A percentile compares a stretch with the other conserved stretches of the same genome.
These are phyloP conservation scores for Galeruca laticollis DNA, from an alignment of 2,888 invertebrate genomes.

Conservation along the genomic window DNA sequence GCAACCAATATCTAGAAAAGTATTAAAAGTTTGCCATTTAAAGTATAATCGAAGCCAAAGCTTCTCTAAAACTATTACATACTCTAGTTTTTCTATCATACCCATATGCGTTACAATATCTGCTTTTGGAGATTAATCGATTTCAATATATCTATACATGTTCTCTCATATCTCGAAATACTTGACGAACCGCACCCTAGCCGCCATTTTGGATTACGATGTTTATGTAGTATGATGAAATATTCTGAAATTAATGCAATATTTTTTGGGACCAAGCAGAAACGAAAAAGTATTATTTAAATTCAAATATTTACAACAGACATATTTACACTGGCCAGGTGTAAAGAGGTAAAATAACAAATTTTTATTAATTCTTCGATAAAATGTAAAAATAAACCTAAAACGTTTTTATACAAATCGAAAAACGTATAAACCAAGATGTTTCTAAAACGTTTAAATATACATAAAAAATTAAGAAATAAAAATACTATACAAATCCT, in stretches of 20 bases:
- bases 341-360: slow-evolving; percentile 34
- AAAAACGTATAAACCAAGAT: neutral
- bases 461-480: neutral
- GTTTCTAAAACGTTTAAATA: neutral
- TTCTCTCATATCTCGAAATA: slow-evolving; percentile 20
- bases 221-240: slow-evolving; percentile 35
- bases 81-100: slow-evolving; percentile 29
- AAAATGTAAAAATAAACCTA: no score
- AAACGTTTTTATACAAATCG: no score
- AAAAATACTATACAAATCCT: neutral
- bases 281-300: slow-evolving; percentile 17
- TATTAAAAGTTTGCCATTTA: slow-evolving; percentile 33
- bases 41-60: slow-evolving; percentile 31
- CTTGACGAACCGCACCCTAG: slow-evolving; percentile 39
- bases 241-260: slow-evolving; percentile 40
- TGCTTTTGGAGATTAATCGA: slow-evolving; percentile 22
- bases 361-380: slow-evolving; percentile 36
- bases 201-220: slow-evolving; percentile 39
- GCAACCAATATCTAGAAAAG: slow-evolving; percentile 41
- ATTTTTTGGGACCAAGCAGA: slow-evolving; percentile 27
- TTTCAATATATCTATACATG: slow-evolving; percentile 15
- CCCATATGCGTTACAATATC: slow-evolving; percentile 26
- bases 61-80: slow-evolving; percentile 28
- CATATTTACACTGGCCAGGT: slow-evolving; percentile 42
- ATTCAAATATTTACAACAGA: neutral